Conservation (phyloP, 2,797 vertebrate genomes). For the Anabacerthia variegaticeps region DNA sequence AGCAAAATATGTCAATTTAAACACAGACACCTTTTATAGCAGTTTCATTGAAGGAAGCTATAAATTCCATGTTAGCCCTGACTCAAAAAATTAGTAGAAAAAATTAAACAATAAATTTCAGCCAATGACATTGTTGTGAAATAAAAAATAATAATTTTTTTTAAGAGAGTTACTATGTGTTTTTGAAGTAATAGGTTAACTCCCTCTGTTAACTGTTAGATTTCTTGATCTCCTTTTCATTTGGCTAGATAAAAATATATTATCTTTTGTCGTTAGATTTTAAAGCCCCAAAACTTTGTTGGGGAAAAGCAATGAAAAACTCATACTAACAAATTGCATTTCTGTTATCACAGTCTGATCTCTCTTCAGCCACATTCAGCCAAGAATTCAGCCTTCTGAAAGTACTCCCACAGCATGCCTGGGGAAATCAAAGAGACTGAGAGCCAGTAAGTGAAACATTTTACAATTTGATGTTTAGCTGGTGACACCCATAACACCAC, state of each 20-base stretch:
- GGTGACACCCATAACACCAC: neutral
- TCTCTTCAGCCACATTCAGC: neutral
- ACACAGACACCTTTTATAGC: neutral
- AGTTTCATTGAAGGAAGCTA: neutral
- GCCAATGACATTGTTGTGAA: neutral
- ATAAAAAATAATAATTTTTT: neutral
- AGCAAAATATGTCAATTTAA: neutral
- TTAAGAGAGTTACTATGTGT: neutral
- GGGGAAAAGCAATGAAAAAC: neutral
- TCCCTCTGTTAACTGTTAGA: neutral
- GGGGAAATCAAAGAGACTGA: conserved; percentile 11
- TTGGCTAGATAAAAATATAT: neutral
- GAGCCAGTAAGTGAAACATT: neutral
- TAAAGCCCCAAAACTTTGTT: neutral
- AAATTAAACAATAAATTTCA: neutral
- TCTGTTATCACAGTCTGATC: neutral
- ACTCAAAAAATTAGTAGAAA: neutral
- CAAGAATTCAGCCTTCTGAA: neutral
- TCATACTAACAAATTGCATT: neutral
- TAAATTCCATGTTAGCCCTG: neutral
- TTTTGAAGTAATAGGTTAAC: neutral
- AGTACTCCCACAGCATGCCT: neutral
- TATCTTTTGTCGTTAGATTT: neutral
- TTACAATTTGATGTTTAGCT: neutral
- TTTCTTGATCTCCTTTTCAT: neutral